Evolutionary conservation across 2,888 invertebrate genomes (phyloP).

Genomic region (Tenthredo distinguenda): DNA sequence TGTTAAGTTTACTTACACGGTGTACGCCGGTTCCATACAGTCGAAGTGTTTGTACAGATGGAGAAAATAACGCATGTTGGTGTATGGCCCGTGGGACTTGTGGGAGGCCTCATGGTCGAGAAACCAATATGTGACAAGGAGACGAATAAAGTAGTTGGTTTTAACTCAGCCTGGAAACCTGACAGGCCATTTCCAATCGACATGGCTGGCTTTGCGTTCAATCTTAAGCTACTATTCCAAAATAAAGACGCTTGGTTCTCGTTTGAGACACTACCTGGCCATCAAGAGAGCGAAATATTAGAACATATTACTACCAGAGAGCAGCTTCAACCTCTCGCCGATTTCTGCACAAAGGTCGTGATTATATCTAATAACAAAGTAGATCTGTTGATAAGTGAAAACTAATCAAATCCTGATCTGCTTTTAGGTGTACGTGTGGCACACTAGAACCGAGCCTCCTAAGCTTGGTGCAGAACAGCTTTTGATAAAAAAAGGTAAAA

Average conservation of each 20-base stretch:
- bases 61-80: constrained; percentile 90
- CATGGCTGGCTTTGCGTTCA: constrained; percentile 98
- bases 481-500: constrained; percentile 80
- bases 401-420: not conserved
- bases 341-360: constrained; percentile 89
- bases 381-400: constrained; percentile 61
- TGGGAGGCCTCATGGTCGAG: constrained; percentile 96
- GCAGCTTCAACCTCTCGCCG: constrained; percentile 94
- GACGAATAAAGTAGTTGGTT: constrained; percentile 82
- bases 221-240: constrained; percentile 86
- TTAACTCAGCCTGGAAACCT: constrained; percentile 91
- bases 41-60: constrained; percentile 81
- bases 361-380: constrained; percentile 14
- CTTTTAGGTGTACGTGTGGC: constrained; percentile 95
- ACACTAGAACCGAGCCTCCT: constrained; percentile 96
- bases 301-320: constrained; percentile 85
- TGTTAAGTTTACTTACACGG: constrained; percentile 59
- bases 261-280: constrained; percentile 92
- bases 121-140: constrained; percentile 87
- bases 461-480: constrained; percentile 86
- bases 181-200: constrained; percentile 97
- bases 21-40: not conserved
- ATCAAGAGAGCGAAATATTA: constrained; percentile 92
- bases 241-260: constrained; percentile 89
- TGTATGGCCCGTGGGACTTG: constrained; percentile 97